A percentile compares a stretch with the other conserved stretches of the same genome.
Conservation (phyloP, 2,888 invertebrate species). For the Syrphus vitripennis region DNA sequence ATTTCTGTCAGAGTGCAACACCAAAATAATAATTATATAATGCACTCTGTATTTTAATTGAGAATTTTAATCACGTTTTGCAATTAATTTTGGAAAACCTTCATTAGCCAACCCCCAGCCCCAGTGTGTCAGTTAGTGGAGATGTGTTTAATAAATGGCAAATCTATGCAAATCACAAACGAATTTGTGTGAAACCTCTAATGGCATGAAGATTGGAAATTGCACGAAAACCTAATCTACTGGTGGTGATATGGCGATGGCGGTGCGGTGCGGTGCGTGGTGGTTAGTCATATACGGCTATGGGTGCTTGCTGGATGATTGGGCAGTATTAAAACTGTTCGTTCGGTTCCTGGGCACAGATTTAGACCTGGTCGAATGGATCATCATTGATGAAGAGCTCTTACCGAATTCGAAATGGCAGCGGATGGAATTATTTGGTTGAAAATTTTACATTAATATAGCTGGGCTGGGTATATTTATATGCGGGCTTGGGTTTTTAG, state of each 20-base stretch:
- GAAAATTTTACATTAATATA: slow-evolving; percentile 5
- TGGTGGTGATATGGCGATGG: background rate
- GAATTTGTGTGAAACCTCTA: slow-evolving; percentile 42
- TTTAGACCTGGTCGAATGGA: background rate
- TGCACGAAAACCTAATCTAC: slow-evolving; percentile 12
- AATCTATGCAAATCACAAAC: slow-evolving; percentile 66
- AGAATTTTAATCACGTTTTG: slow-evolving; percentile 66
- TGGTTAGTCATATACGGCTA: background rate
- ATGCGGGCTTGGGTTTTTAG: background rate
- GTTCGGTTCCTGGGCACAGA: background rate
- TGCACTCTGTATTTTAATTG: slow-evolving; percentile 60
- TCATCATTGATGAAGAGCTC: background rate
- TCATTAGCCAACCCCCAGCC: slow-evolving; percentile 16
- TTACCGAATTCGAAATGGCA: background rate
- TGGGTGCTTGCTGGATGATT: background rate
- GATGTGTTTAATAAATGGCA: slow-evolving; percentile 60
- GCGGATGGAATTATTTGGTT: slow-evolving; percentile 6
- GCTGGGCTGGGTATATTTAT: background rate
- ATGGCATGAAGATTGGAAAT: slow-evolving; percentile 15
- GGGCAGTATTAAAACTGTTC: background rate
- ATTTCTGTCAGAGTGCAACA: background rate
- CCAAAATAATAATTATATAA: slow-evolving; percentile 38
- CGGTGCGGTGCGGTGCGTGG: too few relatives aligned
- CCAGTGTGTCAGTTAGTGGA: background rate
- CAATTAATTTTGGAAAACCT: slow-evolving; percentile 56